Evolutionary conservation across 2,797 vertebrate genomes (phyloP).

Genomic region (Streptopelia turtur): DNA sequence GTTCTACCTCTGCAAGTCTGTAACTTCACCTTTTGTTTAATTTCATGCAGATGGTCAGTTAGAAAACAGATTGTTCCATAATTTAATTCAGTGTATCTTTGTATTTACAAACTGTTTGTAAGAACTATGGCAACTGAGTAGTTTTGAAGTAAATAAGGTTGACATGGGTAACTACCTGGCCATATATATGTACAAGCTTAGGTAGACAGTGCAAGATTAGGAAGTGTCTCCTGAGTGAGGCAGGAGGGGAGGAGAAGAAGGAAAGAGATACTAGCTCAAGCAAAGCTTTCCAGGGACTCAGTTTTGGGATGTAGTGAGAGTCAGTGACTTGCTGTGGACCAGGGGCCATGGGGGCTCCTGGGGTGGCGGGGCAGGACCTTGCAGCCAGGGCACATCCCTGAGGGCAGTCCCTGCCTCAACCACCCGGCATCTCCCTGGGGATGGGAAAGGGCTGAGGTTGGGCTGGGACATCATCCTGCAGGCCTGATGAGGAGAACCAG

Average conservation of each 20-base stretch:
- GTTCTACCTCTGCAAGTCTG: not conserved
- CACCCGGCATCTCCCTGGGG: not conserved
- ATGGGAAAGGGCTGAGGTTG: rapidly evolving
- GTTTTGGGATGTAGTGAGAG: too few species aligned
- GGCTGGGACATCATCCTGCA: rapidly evolving
- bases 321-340: not conserved
- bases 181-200: too few species aligned
- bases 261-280: not conserved
- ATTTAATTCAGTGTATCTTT: not conserved
- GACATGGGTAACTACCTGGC: not conserved
- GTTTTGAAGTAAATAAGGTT: not conserved
- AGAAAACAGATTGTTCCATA: not conserved
- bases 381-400: not conserved
- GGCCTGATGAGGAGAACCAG: not conserved
- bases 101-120: not conserved
- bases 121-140: not conserved
- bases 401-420: not conserved
- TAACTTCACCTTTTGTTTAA: not conserved
- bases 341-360: rapidly evolving
- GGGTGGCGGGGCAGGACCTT: not conserved
- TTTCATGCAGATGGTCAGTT: not conserved
- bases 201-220: not conserved
- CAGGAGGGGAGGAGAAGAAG: not conserved
- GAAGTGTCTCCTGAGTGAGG: not conserved
- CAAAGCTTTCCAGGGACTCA: not conserved